These are phyloP conservation scores for Amphiura filiformis DNA, from an alignment of 35 echinoderm and acorn worm genomes.

Conservation along the genomic window DNA sequence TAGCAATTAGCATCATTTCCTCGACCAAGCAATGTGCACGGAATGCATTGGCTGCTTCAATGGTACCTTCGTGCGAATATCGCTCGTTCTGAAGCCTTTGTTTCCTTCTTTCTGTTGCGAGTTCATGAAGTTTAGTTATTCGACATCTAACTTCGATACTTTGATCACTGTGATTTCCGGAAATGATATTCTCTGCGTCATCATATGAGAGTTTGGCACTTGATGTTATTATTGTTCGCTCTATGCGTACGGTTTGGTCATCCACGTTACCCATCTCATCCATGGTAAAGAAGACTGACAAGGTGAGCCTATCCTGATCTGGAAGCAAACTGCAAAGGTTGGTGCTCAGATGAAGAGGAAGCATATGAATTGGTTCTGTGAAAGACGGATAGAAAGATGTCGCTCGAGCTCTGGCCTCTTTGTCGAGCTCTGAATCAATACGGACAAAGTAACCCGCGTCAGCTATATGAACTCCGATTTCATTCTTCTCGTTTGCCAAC, in stretches of 20 bases:
- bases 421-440: constrained; percentile 39
- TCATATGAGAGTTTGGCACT: constrained; percentile 27
- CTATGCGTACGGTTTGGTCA: constrained; percentile 1
- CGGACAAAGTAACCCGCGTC: constrained; percentile 80
- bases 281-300: constrained; percentile 59
- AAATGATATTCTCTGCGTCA: constrained; percentile 46
- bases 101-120: constrained; percentile 26
- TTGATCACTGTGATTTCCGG: neutral
- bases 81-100: constrained; percentile 39
- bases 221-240: constrained; percentile 31
- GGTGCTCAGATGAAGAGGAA: constrained; percentile 44
- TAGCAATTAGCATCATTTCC: constrained; percentile 86
- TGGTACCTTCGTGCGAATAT: constrained; percentile 39
- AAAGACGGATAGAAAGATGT: constrained; percentile 63
- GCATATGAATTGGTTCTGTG: constrained; percentile 70
- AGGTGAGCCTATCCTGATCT: constrained; percentile 48
- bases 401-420: constrained; percentile 57
- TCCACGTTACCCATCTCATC: constrained; percentile 33
- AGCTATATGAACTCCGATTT: constrained; percentile 90
- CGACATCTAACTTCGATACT: neutral
- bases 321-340: constrained; percentile 57
- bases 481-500: constrained; percentile 1
- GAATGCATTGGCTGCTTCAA: constrained; percentile 4
- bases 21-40: constrained; percentile 72
- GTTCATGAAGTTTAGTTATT: constrained; percentile 25